Evolutionary conservation across 2,797 vertebrate genomes (phyloP).

Genomic region (Threskiornis aethiopicus): DNA sequence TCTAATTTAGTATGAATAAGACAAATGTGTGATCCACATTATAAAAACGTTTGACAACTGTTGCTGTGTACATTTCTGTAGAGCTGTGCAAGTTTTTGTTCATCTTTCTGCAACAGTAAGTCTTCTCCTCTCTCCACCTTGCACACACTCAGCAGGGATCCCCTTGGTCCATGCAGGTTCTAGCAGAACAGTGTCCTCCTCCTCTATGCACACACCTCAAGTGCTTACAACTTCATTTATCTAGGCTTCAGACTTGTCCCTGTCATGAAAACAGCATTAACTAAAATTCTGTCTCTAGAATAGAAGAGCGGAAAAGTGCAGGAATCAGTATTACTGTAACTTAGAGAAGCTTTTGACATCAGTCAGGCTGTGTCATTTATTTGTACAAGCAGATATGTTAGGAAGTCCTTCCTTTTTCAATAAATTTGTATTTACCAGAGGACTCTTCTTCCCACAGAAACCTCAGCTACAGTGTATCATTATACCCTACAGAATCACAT

Average conservation of each 20-base stretch:
- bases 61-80: neutral
- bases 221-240: neutral
- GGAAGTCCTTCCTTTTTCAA: neutral
- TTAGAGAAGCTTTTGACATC: neutral
- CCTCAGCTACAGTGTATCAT: neutral
- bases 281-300: neutral
- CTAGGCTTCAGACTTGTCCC: neutral
- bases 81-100: neutral
- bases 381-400: neutral
- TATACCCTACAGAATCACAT: neutral
- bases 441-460: neutral
- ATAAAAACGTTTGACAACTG: neutral
- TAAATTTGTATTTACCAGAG: neutral
- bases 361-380: neutral
- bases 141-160: neutral
- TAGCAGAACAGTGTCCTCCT: neutral
- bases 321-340: neutral
- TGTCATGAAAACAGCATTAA: neutral
- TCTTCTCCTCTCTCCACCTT: neutral
- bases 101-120: neutral
- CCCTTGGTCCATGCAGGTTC: neutral
- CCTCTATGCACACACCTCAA: neutral
- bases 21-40: neutral
- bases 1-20: neutral
- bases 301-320: neutral